These are phyloP conservation scores for Australoheros facetus DNA, from an alignment of 2,797 vertebrate genomes.

Conservation along the genomic window DNA sequence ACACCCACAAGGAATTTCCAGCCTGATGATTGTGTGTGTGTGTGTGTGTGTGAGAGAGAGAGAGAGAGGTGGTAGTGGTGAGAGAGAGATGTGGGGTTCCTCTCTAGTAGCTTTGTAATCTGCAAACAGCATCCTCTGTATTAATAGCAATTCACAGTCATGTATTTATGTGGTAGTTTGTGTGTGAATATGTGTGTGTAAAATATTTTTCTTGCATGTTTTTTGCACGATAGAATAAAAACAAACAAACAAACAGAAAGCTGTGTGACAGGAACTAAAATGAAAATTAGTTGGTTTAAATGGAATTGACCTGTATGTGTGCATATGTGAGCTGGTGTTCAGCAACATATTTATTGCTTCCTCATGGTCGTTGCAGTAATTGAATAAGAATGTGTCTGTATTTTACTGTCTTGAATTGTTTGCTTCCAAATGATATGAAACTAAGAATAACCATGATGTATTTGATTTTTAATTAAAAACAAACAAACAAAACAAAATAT, in stretches of 20 bases:
- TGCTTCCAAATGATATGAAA: neutral
- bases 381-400: too few relatives aligned
- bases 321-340: neutral
- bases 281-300: neutral
- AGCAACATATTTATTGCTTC: neutral
- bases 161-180: neutral
- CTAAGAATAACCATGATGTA: neutral
- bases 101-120: slow-evolving; percentile 15
- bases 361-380: too few relatives aligned
- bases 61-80: neutral
- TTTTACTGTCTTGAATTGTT: neutral
- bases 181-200: neutral
- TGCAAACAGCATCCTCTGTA: slow-evolving; percentile 8
- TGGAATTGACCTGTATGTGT: neutral
- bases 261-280: neutral
- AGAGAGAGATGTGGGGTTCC: neutral
- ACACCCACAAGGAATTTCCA: slow-evolving; percentile 51
- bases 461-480: neutral
- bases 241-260: neutral
- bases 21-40: neutral
- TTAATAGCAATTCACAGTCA: neutral
- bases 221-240: neutral
- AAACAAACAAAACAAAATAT: neutral
- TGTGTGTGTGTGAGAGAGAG: neutral
- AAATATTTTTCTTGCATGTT: neutral